Conservation (phyloP, 2,797 vertebrate species). For the Trachops cirrhosus region DNA sequence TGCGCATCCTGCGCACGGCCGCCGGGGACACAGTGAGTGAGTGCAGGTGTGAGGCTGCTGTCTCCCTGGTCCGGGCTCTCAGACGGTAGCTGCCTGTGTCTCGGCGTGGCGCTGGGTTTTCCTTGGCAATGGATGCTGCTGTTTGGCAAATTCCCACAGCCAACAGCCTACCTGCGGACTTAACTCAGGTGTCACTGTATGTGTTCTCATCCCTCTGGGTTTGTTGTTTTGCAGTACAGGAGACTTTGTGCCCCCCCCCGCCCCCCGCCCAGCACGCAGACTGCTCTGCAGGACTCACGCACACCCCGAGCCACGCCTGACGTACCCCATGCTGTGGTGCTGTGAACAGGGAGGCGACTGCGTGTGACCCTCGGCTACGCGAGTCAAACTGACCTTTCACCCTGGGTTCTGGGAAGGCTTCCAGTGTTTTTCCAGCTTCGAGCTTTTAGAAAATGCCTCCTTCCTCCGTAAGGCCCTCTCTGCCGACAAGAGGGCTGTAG, state of each 20-base stretch:
- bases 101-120: accelerated
- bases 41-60: accelerated
- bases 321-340: accelerated
- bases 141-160: neutral
- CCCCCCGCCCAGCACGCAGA: accelerated
- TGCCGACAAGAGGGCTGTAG: neutral
- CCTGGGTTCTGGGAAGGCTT: neutral
- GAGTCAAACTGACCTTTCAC: neutral
- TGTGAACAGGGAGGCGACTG: accelerated
- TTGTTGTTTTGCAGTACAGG: neutral
- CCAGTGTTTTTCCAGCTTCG: neutral
- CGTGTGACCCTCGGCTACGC: accelerated
- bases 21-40: accelerated
- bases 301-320: accelerated
- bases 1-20: accelerated
- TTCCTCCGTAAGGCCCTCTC: neutral
- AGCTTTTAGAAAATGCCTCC: neutral
- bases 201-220: neutral
- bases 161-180: neutral
- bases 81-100: accelerated
- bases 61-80: accelerated
- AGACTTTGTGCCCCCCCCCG: accelerated
- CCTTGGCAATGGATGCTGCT: neutral
- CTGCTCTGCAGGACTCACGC: neutral
- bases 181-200: too few species aligned